These are phyloP conservation scores for Clupea harengus DNA, from an alignment of 2,113 vertebrate species.

Conservation along the genomic window DNA sequence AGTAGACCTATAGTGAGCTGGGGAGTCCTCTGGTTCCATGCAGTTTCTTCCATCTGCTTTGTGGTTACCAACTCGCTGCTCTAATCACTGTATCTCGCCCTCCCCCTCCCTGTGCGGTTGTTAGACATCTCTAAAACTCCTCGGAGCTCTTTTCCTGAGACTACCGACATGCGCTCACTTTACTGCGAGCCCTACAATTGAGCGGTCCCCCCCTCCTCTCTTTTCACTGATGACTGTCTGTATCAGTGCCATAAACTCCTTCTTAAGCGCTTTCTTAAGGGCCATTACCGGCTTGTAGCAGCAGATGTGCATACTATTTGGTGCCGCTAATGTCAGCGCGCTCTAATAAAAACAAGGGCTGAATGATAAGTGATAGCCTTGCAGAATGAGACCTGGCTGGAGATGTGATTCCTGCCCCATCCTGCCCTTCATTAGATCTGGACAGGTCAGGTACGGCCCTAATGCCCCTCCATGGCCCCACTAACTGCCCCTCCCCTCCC, in stretches of 20 bases:
- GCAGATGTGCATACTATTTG: conserved; percentile 67
- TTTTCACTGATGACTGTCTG: conserved; percentile 79
- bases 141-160: conserved; percentile 5
- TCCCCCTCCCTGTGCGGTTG: conserved; percentile 31
- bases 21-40: not conserved
- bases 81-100: conserved; percentile 17
- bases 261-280: conserved; percentile 81
- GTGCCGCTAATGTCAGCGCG: conserved; percentile 82
- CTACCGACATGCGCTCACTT: conserved; percentile 12
- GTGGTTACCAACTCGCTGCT: conserved; percentile 10
- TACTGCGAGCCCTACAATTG: not conserved
- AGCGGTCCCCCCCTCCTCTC: not conserved
- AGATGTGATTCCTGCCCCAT: not conserved
- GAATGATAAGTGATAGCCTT: conserved; percentile 85
- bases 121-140: conserved; percentile 27
- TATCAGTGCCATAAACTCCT: conserved; percentile 52
- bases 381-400: conserved; percentile 42
- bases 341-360: conserved; percentile 87
- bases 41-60: conserved; percentile 10
- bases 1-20: not conserved
- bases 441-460: conserved; percentile 50
- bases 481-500: not conserved
- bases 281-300: conserved; percentile 81
- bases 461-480: not conserved
- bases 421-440: not conserved